Evolutionary conservation across 2,888 invertebrate species (phyloP).

Genomic region (Sabatieria punctata): DNA sequence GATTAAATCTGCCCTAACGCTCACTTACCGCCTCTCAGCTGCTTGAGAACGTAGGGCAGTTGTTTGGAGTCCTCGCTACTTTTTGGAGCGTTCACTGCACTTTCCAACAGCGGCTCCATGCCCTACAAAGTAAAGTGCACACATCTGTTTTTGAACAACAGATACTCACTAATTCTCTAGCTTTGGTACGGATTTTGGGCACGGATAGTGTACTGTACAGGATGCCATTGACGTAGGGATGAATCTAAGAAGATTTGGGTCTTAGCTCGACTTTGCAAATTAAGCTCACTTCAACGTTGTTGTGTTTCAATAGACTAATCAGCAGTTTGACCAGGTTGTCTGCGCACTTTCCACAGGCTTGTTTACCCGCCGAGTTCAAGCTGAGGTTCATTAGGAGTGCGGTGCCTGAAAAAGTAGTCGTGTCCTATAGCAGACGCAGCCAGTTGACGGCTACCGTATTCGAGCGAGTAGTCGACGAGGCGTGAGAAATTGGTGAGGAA

Average conservation of each 20-base stretch:
- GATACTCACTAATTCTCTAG: constrained; percentile 36
- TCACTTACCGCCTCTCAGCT: constrained; percentile 3
- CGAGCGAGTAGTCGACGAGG: constrained; percentile 43
- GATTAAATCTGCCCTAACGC: too few relatives aligned
- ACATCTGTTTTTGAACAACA: neutral
- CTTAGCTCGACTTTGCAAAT: too few relatives aligned
- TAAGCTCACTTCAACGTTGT: constrained; percentile 7
- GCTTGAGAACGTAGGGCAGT: constrained; percentile 4
- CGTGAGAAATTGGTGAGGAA: constrained; percentile 39
- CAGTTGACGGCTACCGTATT: too few relatives aligned
- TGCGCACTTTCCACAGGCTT: neutral
- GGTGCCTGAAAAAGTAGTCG: too few relatives aligned
- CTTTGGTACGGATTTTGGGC: constrained; percentile 37
- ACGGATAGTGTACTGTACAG: constrained; percentile 41
- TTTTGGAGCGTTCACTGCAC: neutral
- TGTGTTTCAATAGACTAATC: neutral
- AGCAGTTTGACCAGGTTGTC: constrained; percentile 1
- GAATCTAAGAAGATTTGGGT: constrained; percentile 11
- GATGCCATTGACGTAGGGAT: constrained; percentile 42
- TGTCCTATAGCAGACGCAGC: too few relatives aligned
- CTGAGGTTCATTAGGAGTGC: constrained; percentile 52
- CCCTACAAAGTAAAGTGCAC: neutral
- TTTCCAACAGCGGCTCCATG: neutral
- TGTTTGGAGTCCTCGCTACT: neutral
- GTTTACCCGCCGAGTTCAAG: constrained; percentile 40